Conservation (phyloP, 2,888 invertebrate genomes). For the Panzeria rudis region DNA sequence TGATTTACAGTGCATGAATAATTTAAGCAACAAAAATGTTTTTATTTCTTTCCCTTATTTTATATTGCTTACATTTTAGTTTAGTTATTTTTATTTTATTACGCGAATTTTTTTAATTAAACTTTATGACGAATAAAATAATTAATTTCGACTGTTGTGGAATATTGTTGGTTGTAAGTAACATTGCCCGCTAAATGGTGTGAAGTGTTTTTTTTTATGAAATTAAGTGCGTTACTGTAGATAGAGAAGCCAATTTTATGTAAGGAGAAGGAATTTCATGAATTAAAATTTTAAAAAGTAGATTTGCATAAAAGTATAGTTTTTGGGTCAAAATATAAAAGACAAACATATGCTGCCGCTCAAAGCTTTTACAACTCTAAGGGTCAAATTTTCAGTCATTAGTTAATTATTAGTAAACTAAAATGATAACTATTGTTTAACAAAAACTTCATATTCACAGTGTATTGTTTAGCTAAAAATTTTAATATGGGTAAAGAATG, state of each 20-base stretch:
- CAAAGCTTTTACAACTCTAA: too few relatives aligned
- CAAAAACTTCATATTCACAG: too few relatives aligned
- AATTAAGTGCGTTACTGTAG: not conserved
- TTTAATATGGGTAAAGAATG: too few relatives aligned
- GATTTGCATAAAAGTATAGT: too few relatives aligned
- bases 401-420: too few relatives aligned
- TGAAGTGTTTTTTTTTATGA: slow-evolving; percentile 3
- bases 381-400: too few relatives aligned
- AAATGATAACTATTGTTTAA: too few relatives aligned
- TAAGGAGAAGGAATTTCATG: too few relatives aligned
- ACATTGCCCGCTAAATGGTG: slow-evolving; percentile 59
- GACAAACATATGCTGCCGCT: too few relatives aligned
- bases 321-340: too few relatives aligned
- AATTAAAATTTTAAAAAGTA: too few relatives aligned
- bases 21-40: slow-evolving; percentile 22
- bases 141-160: slow-evolving; percentile 39
- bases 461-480: too few relatives aligned
- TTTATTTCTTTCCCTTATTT: slow-evolving; percentile 19
- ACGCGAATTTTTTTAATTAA: not conserved
- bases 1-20: slow-evolving; percentile 33
- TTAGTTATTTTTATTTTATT: slow-evolving; percentile 26
- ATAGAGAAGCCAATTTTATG: not conserved
- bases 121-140: slow-evolving; percentile 56
- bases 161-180: slow-evolving; percentile 20
- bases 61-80: slow-evolving; percentile 52